Evolutionary conservation across 92 coral and sea anemone genomes (phyloP).

Genomic region (Desmophyllum pertusum): DNA sequence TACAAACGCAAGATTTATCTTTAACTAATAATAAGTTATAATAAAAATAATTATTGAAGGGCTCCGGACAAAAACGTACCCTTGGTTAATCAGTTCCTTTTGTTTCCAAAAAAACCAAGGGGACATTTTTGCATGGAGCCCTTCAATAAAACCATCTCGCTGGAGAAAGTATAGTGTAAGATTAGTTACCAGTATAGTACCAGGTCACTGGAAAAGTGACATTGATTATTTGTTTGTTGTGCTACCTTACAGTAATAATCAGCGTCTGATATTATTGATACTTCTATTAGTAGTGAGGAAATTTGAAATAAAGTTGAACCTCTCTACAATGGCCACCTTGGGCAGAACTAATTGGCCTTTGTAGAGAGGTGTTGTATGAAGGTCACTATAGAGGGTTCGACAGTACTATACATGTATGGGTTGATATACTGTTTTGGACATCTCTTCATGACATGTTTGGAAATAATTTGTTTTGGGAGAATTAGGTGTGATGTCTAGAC

Average conservation of each 20-base stretch:
- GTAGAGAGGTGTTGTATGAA: no score
- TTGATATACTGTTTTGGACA: neutral
- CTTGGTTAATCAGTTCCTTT: no score
- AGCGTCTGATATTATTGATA: neutral
- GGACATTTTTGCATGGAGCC: no score
- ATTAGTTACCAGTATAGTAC: neutral
- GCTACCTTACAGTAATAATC: no score
- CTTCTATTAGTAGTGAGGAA: neutral
- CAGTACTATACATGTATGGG: no score
- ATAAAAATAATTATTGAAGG: neutral
- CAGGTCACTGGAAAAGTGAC: neutral
- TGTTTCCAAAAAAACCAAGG: no score
- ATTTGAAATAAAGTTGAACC: neutral
- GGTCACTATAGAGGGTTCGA: no score
- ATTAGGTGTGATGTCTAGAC: neutral
- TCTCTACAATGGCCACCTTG: no score
- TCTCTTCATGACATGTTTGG: neutral
- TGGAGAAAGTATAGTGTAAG: neutral
- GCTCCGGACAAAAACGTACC: no score
- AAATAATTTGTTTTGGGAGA: neutral
- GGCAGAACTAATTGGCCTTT: no score
- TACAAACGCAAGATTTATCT: neutral
- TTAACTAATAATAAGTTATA: no score
- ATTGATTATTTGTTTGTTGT: neutral
- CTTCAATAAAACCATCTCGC: no score